phyloP scores from a whole-genome alignment of 2,113 vertebrate genomes.

The Lynx canadensis region DNA sequence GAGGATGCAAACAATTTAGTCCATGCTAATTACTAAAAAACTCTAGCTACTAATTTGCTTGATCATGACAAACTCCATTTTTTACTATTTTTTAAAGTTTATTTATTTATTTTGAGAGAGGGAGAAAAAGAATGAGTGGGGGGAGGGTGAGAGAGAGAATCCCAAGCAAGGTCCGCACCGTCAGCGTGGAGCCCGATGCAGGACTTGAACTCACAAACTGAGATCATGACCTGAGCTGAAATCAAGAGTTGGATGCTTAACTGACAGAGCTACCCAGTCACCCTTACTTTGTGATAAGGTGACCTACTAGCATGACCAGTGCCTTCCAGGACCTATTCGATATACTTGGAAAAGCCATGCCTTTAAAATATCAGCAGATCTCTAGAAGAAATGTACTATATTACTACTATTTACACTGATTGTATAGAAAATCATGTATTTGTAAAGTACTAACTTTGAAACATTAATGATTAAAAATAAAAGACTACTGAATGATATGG shows the following conservation, averaged over 20 bases:
- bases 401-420: not conserved
- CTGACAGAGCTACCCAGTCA: too few relatives aligned
- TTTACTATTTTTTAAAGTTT: not conserved
- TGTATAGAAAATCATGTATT: not conserved
- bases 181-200: too few relatives aligned
- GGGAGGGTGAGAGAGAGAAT: too few relatives aligned
- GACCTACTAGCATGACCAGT: not conserved
- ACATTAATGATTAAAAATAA: not conserved
- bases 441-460: not conserved
- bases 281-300: not conserved
- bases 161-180: too few relatives aligned
- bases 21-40: slow-evolving; percentile 40
- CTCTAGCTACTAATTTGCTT: not conserved
- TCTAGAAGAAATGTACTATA: not conserved
- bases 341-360: not conserved
- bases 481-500: not conserved
- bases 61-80: not conserved
- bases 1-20: not conserved
- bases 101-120: too few relatives aligned
- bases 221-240: too few relatives aligned
- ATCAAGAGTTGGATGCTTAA: too few relatives aligned
- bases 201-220: too few relatives aligned
- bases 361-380: not conserved
- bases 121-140: too few relatives aligned
- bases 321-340: not conserved